These are phyloP conservation scores for Lasioglossum oenotherae DNA, from an alignment of 2,888 invertebrate genomes.

Conservation along the genomic window DNA sequence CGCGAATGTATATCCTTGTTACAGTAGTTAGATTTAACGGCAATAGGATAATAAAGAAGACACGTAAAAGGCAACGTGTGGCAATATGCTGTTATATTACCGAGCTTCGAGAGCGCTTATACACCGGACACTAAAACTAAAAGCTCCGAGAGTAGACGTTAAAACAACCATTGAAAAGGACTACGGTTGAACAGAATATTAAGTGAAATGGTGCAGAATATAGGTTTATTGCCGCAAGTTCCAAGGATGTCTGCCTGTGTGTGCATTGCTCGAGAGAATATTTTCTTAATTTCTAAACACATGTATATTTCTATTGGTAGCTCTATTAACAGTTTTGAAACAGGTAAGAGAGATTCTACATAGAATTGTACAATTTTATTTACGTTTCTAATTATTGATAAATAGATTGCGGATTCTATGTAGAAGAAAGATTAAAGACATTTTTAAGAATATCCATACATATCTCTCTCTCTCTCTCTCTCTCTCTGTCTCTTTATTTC, in stretches of 20 bases:
- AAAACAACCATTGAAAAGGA: neutral
- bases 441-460: too few relatives aligned
- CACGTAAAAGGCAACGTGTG: neutral
- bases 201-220: neutral
- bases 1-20: neutral
- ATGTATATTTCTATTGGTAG: too few relatives aligned
- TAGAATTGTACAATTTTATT: too few relatives aligned
- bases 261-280: neutral
- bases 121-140: neutral
- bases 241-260: neutral
- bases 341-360: too few relatives aligned
- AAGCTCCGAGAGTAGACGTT: neutral
- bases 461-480: too few relatives aligned
- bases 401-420: too few relatives aligned
- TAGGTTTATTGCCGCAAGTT: neutral
- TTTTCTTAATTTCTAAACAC: neutral
- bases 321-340: too few relatives aligned
- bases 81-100: slow-evolving; percentile 2
- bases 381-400: too few relatives aligned
- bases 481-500: too few relatives aligned
- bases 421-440: too few relatives aligned
- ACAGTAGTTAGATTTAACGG: neutral
- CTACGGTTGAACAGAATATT: neutral
- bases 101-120: neutral
- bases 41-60: neutral